Evolutionary conservation across 2,113 vertebrate species (phyloP).

Genomic region (Procavia capensis): DNA sequence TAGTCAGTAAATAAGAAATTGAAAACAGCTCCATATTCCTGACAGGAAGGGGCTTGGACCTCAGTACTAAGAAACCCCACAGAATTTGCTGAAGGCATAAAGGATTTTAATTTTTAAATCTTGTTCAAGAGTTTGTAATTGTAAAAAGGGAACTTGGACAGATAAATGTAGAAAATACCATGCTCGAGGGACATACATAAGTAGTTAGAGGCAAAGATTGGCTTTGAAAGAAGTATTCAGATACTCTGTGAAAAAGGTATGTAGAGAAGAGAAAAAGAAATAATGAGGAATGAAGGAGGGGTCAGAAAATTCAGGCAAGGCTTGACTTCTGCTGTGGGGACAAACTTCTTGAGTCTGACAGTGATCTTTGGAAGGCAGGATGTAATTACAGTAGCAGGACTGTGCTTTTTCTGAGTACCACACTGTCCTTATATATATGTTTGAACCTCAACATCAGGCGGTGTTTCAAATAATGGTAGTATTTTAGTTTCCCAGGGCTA

Average conservation of each 20-base stretch:
- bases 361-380: neutral
- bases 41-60: neutral
- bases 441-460: neutral
- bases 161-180: neutral
- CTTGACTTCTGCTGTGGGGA: neutral
- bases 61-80: neutral
- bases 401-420: neutral
- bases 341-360: neutral
- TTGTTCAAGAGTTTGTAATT: conserved; percentile 9
- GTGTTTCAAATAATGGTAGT: neutral
- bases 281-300: neutral
- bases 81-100: neutral
- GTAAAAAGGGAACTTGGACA: neutral
- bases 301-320: neutral
- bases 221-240: neutral
- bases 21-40: neutral
- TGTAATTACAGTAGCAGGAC: neutral
- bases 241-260: neutral
- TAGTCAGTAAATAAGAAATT: neutral
- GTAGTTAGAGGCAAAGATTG: neutral
- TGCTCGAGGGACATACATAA: neutral
- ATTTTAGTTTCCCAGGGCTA: neutral
- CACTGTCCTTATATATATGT: neutral
- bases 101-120: conserved; percentile 1
- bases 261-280: neutral